Base-by-base conservation (phyloP, 2,797 vertebrate species). In the Pseudochirops corinnae region DNA sequence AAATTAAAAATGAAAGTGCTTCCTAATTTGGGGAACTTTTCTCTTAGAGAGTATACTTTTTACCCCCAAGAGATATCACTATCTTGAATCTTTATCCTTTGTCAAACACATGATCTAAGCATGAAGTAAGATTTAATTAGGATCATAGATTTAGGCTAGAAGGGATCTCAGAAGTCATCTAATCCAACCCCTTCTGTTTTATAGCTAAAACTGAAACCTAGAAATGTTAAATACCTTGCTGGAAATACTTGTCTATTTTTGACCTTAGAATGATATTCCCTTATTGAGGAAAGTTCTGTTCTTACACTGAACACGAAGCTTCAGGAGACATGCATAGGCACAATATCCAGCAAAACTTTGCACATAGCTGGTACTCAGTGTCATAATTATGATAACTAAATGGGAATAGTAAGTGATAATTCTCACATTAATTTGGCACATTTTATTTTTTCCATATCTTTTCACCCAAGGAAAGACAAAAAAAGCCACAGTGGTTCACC, bases 1-100 rank as follows among this genome's bases (percentile, higher is more conserved):
- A 46, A 62, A 93, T 94, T 90, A 39, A 90, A 87, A 90, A 62
- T 92, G 91, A 94, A 91, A 94, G 91, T 94, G 31, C n/a, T 46
- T 56, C 53, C 93, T 92, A 82, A 55, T 94, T 97, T 95, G 31
- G 96, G 62, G 33, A 96, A 92, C 33, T 97, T 98, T 50, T 94
- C 4, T 93, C 39, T 95, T 96, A 58, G 92, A 96, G 94, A 90
- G 24, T 46, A 50, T 50, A 87, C n/a, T 94, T 91, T 21, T n/a
- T 1, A 55, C 16, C 56, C 94, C 90, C 97, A 92, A 93, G 90
- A 55, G 95, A 4, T 95, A 56, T 55, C n/a, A 96, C 95, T 91
- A 53, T 94, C 95, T 93, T 95, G 56, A 94, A 67, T 46, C 74
- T 56, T 93, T 97, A 28, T 13, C 33, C 21, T 93, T 95, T 95